Evolutionary conservation across 2,113 vertebrate species (phyloP).

Genomic region (Hippopotamus amphibius): DNA sequence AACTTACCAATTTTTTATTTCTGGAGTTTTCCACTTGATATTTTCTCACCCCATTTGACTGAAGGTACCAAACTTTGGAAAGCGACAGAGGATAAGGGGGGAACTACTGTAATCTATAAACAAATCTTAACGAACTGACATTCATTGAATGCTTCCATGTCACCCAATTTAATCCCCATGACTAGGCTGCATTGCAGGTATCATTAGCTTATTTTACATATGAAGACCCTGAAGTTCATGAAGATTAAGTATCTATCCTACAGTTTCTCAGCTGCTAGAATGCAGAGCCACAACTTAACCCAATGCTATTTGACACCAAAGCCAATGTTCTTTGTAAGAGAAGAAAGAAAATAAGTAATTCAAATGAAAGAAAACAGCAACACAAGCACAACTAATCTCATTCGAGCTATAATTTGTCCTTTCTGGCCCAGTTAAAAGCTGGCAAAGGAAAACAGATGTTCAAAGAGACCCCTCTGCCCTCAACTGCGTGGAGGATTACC

Average conservation of each 20-base stretch:
- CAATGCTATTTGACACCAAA: not conserved
- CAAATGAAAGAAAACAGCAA: not conserved
- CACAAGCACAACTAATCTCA: not conserved
- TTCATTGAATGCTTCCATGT: fast-evolving
- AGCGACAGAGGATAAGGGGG: not conserved
- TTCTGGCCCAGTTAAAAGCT: not conserved
- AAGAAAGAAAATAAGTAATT: not conserved
- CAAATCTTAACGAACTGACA: not conserved
- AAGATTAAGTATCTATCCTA: not conserved
- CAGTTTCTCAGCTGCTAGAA: not conserved
- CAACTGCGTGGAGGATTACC: not conserved
- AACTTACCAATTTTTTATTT: not conserved
- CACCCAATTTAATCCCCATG: not conserved
- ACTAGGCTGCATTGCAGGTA: not conserved
- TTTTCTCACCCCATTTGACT: not conserved
- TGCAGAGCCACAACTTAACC: not conserved
- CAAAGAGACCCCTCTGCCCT: not conserved
- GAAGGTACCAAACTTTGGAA: not conserved
- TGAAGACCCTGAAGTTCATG: not conserved
- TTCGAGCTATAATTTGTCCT: not conserved
- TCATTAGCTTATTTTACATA: not conserved
- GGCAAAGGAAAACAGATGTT: not conserved
- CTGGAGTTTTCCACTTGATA: not conserved
- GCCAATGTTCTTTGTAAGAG: not conserved
- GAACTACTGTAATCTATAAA: not conserved